phyloP scores from a whole-genome alignment of 2,113 vertebrate species.

The Pollimyrus isidori region DNA sequence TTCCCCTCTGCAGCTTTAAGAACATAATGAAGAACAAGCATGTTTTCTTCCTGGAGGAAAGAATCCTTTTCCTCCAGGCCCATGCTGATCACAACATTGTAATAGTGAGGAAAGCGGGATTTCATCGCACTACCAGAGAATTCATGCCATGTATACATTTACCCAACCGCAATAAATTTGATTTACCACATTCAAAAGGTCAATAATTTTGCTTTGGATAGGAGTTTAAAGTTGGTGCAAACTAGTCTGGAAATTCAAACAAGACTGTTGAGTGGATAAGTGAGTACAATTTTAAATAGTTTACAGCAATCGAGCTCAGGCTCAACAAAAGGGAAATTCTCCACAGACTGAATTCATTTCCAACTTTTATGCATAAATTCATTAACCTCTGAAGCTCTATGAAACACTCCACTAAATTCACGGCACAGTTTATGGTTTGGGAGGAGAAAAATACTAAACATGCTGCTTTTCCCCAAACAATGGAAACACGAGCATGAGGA shows the following conservation, averaged over 20 bases:
- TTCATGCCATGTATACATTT: background rate
- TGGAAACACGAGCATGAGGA: background rate
- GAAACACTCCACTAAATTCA: background rate
- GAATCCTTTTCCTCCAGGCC: background rate
- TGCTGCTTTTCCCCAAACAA: background rate
- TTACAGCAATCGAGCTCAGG: background rate
- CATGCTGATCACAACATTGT: background rate
- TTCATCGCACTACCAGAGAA: background rate
- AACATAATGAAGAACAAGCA: background rate
- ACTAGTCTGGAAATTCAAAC: background rate
- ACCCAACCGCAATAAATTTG: background rate
- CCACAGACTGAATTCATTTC: background rate
- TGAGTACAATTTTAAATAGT: background rate
- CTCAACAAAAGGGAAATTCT: background rate
- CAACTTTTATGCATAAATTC: background rate
- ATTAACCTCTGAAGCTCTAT: background rate
- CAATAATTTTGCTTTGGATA: background rate
- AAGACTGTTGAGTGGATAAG: background rate
- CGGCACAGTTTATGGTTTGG: background rate
- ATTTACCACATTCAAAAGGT: background rate
- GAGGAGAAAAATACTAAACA: background rate
- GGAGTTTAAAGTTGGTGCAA: background rate
- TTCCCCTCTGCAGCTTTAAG: background rate
- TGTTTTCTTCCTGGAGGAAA: background rate
- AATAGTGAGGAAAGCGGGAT: background rate